phyloP scores from a whole-genome alignment of 2,888 invertebrate species.

The Serrognathus titanus region DNA sequence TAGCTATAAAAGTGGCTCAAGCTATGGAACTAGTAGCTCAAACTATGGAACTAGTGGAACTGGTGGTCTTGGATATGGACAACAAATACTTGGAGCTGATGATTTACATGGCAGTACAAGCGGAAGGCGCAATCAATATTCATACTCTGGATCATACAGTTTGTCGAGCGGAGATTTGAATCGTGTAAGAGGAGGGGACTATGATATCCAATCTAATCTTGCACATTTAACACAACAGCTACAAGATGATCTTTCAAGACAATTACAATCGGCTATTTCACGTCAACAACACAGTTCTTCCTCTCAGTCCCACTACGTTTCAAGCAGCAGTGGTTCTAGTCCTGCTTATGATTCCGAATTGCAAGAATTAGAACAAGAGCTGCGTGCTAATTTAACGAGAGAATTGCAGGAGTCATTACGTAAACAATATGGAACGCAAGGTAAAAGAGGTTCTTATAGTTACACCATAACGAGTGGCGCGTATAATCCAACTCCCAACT shows the following conservation, averaged over 20 bases:
- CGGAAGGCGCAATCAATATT: constrained; percentile 6
- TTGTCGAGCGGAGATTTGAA: constrained; percentile 7
- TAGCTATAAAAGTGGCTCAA: background rate
- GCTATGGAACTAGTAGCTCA: background rate
- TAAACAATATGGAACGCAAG: constrained; percentile 23
- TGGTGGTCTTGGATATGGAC: background rate
- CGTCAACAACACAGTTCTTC: constrained; percentile 18
- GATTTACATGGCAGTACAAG: background rate
- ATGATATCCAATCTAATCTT: constrained; percentile 17
- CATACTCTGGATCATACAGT: constrained; percentile 10
- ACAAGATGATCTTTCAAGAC: constrained; percentile 38
- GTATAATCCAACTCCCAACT: constrained; percentile 35
- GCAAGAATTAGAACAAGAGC: constrained; percentile 37
- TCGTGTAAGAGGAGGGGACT: constrained; percentile 3
- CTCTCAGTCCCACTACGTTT: background rate
- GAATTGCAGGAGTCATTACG: constrained; percentile 38
- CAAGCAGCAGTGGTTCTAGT: constrained; percentile 1
- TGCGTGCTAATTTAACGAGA: constrained; percentile 40
- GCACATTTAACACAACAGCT: constrained; percentile 28
- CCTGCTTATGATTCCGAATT: constrained; percentile 27
- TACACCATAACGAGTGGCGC: constrained; percentile 30
- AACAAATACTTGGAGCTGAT: background rate
- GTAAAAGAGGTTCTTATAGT: constrained; percentile 30
- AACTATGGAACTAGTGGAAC: background rate
- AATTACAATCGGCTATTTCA: constrained; percentile 35